These are phyloP conservation scores for Plectus sambesii DNA, from an alignment of 1,140 invertebrate genomes.

Conservation along the genomic window DNA sequence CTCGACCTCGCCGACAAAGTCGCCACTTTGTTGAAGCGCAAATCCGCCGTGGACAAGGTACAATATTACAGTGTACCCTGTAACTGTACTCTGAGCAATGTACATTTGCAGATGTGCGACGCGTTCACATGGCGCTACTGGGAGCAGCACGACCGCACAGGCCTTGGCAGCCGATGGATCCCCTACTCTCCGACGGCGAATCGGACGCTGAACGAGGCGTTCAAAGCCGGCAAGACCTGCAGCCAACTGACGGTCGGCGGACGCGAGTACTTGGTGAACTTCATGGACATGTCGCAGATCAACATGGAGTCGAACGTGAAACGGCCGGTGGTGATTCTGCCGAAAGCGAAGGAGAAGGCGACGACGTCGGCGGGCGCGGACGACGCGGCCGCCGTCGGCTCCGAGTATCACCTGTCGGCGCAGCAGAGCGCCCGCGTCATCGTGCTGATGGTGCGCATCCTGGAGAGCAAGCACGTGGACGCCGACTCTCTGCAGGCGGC, in stretches of 20 bases:
- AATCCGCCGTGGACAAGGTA: conserved; percentile 61
- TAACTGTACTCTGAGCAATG: too few species aligned
- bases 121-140: too few species aligned
- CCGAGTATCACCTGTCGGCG: conserved; percentile 8
- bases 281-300: conserved; percentile 60
- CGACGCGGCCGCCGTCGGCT: conserved; percentile 18
- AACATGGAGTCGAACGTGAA: conserved; percentile 70
- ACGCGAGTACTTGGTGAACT: conserved; percentile 65
- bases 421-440: conserved; percentile 1
- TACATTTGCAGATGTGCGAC: too few species aligned
- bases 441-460: background rate
- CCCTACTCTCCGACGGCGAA: conserved; percentile 64
- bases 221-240: conserved; percentile 62
- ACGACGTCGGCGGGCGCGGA: conserved; percentile 27
- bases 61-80: too few species aligned
- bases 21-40: conserved; percentile 59
- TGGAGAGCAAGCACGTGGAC: conserved; percentile 49
- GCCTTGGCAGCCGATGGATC: conserved; percentile 73
- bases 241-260: conserved; percentile 63
- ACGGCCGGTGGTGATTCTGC: conserved; percentile 65
- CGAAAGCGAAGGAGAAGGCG: conserved; percentile 46
- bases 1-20: conserved; percentile 72
- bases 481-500: conserved; percentile 66
- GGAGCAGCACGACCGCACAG: conserved; percentile 64
- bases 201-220: conserved; percentile 69